Evolutionary conservation across 2,113 vertebrate genomes (phyloP), one percentile per base, ranked within the genome.

Genomic region (Donacobius atricapilla): DNA sequence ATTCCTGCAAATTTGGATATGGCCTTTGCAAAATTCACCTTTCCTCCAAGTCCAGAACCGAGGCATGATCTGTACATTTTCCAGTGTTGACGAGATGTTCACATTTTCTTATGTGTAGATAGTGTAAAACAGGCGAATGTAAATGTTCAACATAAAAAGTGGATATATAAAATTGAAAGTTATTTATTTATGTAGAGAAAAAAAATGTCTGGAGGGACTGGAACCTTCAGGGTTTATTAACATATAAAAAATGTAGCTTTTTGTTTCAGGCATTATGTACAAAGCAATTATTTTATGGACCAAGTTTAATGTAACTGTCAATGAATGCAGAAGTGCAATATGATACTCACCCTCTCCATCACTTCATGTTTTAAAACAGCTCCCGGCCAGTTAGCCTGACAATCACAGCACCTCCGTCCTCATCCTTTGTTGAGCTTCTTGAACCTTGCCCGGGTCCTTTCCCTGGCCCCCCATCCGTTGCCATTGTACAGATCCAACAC

Each of bases 141-240:
- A 99, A 98, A 98, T 98, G 98, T 98, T 97, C 96, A 97, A 91
- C 94, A 77, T 93, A 93, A 73, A 96, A 98, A 97, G 98, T 97
- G 98, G 98, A 97, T 98, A 95, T 98, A 97, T 90, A 98, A 97
- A 98, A 94, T 94, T 73, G 97, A 98, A 98, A 99, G 97, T 97
- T 99, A 99, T 99, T 99, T 99, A 99, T 99, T 97, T 99, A 98
- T 98, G 97, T 98, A 98, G 98, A 98, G 98, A 83, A 95, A 50
- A 97, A 86, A 69, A 92, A 71, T 25, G 89, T 92, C 97, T 97
- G 96, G 94, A 98, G 97, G 98, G 90, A 96, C 93, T 96, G 95
- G 97, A 98, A 97, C 98, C 98, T 98, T 98, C 98, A 98, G 98
- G 98, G 98, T 97, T 97, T 98, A 98, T 98, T 98, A 98, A 97